These are phyloP conservation scores for Mirza zaza DNA, from an alignment of 2,113 vertebrate genomes.

Conservation along the genomic window DNA sequence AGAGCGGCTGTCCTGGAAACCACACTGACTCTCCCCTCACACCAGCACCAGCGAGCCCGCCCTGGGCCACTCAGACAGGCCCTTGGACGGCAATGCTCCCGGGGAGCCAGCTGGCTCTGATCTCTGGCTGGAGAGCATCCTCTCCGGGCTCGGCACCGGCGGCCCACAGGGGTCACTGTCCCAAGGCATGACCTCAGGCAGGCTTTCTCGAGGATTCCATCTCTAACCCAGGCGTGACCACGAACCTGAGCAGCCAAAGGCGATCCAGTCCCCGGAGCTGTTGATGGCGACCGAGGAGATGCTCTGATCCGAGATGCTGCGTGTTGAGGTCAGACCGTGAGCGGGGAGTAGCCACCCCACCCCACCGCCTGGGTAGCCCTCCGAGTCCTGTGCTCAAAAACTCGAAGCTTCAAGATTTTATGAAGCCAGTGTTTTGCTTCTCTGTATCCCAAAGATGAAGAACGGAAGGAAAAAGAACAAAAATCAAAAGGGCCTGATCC, in stretches of 20 bases:
- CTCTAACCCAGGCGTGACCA: neutral
- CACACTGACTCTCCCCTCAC: fast-evolving
- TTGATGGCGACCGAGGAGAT: slow-evolving; percentile 92
- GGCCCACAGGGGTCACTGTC: neutral
- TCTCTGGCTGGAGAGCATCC: too few relatives aligned
- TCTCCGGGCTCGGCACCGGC: too few relatives aligned
- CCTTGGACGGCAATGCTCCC: fast-evolving
- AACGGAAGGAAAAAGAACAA: neutral
- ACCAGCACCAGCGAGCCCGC: fast-evolving
- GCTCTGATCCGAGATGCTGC: slow-evolving; percentile 95
- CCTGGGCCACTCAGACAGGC: neutral
- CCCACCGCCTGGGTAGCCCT: neutral
- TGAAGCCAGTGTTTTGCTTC: neutral
- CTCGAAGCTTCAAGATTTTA: fast-evolving
- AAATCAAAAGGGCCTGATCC: fast-evolving
- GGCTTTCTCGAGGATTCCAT: neutral
- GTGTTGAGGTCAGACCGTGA: neutral
- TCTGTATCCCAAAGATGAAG: neutral
- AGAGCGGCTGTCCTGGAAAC: too few relatives aligned
- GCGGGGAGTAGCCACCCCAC: neutral
- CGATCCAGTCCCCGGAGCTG: slow-evolving; percentile 95
- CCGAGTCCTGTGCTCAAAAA: neutral
- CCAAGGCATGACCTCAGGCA: fast-evolving
- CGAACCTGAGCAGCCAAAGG: slow-evolving; percentile 95
- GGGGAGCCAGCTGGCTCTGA: too few relatives aligned